A percentile compares a stretch with the other conserved stretches of the same genome.
These are phyloP conservation scores for Deilephila porcellus DNA, from an alignment of 2,888 invertebrate genomes.

Conservation along the genomic window DNA sequence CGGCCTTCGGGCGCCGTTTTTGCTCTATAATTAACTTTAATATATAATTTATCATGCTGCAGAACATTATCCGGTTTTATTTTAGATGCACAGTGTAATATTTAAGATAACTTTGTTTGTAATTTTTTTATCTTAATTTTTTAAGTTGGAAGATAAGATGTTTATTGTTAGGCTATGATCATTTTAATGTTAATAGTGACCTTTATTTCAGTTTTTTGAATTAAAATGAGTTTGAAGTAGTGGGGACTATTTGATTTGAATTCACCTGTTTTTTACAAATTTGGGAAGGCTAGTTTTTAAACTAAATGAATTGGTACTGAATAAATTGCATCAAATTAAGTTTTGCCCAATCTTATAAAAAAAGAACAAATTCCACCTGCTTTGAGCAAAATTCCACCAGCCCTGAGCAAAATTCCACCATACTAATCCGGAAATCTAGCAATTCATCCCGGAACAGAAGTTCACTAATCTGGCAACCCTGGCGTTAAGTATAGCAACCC, in stretches of 20 bases:
- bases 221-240: no score
- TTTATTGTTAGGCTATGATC: no score
- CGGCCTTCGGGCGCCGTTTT: constrained; percentile 9
- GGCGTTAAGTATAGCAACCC: constrained; percentile 58
- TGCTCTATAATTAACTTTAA: constrained; percentile 15
- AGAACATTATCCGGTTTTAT: constrained; percentile 32
- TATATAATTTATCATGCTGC: constrained; percentile 36
- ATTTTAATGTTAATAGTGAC: no score
- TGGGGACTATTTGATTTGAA: no score
- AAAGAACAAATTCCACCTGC: neutral
- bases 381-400: neutral
- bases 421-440: constrained; percentile 41
- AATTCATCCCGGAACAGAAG: constrained; percentile 44
- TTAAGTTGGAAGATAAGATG: no score
- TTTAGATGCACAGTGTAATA: neutral
- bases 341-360: neutral
- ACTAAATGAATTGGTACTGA: no score
- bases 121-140: no score
- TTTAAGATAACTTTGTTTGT: neutral
- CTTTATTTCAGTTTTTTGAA: no score
- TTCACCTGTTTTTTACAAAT: no score
- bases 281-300: no score
- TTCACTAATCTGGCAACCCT: constrained; percentile 47
- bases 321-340: no score
- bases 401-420: constrained; percentile 20